These are phyloP conservation scores for Andrena cerasifolii DNA, from an alignment of 1,140 invertebrate genomes.

Conservation along the genomic window DNA sequence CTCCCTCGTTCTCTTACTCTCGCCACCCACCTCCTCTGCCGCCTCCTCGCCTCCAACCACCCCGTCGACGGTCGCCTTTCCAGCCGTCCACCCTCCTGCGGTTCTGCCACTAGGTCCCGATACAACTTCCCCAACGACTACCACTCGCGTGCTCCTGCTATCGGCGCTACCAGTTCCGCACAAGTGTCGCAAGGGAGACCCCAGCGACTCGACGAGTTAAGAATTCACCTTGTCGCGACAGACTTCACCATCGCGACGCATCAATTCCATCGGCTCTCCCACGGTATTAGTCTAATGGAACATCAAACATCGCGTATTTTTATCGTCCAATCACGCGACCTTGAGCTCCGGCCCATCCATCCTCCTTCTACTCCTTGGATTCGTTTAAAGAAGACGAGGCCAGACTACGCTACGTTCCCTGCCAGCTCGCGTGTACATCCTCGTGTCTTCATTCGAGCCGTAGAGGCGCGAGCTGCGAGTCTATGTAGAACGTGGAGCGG, in stretches of 20 bases:
- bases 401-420: background rate
- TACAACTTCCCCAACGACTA: constrained; percentile 67
- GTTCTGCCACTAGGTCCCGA: constrained; percentile 67
- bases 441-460: background rate
- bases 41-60: constrained; percentile 12
- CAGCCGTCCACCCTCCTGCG: constrained; percentile 54
- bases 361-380: no score
- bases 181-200: constrained; percentile 31
- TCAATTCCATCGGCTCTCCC: background rate
- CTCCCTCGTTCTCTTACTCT: constrained; percentile 40
- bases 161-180: constrained; percentile 40
- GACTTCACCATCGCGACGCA: constrained; percentile 26
- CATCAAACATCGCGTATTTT: background rate
- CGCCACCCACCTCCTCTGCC: constrained; percentile 11
- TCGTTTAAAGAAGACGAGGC: no score
- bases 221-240: constrained; percentile 54
- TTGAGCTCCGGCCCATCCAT: background rate
- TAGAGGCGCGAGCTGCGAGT: background rate
- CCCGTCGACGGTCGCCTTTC: constrained; percentile 18
- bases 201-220: constrained; percentile 42
- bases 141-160: constrained; percentile 56
- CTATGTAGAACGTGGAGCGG: background rate
- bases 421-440: background rate
- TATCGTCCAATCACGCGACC: background rate
- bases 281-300: no score